Evolutionary conservation across 2,113 vertebrate species (phyloP).

Genomic region (Cnemophilus loriae): DNA sequence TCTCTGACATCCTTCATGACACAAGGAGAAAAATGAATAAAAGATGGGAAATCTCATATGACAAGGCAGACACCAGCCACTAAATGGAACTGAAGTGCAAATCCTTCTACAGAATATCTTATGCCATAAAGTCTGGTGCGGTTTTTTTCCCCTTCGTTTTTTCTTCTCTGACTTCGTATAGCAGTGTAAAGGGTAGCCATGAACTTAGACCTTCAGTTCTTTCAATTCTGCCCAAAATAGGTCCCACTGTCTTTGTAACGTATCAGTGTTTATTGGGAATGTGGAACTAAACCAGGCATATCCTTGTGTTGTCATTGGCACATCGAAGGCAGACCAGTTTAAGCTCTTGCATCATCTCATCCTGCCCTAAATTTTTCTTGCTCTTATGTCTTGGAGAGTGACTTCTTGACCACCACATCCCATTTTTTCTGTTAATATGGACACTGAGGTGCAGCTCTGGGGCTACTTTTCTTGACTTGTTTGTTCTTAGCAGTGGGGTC

Average conservation of each 20-base stretch:
- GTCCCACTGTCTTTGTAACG: background rate
- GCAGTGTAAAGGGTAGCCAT: background rate
- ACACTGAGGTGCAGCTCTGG: background rate
- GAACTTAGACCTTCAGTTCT: background rate
- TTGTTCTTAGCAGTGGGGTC: background rate
- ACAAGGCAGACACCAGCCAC: background rate
- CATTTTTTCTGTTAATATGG: background rate
- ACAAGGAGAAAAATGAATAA: background rate
- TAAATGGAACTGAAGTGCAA: background rate
- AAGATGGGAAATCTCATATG: background rate
- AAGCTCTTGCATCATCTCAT: background rate
- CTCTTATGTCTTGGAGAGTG: background rate
- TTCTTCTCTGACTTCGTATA: background rate
- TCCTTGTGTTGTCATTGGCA: background rate
- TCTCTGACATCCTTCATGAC: background rate
- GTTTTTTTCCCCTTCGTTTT: background rate
- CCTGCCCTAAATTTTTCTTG: background rate
- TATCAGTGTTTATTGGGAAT: background rate
- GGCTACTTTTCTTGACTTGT: background rate
- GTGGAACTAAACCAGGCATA: background rate
- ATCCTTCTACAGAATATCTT: background rate
- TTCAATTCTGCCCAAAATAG: background rate
- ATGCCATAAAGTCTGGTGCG: background rate
- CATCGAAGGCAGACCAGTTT: fast-evolving
- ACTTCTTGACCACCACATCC: background rate